Conservation (phyloP, 2,113 vertebrate genomes). For the Cettia cetti region DNA sequence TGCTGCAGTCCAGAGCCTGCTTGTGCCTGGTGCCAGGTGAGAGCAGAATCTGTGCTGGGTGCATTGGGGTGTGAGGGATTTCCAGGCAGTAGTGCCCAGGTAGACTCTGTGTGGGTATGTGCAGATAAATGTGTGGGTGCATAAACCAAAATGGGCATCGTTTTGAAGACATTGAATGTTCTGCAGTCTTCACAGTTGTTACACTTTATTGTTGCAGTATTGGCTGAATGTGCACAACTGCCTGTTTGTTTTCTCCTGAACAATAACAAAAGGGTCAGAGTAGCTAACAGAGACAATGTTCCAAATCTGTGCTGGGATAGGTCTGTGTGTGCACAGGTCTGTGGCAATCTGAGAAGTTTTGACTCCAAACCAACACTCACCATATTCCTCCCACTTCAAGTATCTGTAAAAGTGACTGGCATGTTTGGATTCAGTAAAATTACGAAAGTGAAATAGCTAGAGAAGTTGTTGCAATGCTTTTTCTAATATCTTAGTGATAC, state of each 20-base stretch:
- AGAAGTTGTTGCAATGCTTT: constrained; percentile 18
- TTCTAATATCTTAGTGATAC: neutral
- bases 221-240: neutral
- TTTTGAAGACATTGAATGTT: neutral
- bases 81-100: neutral
- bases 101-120: neutral
- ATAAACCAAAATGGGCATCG: neutral
- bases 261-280: neutral
- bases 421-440: neutral
- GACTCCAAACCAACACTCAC: neutral
- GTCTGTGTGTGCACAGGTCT: neutral
- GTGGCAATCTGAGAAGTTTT: neutral
- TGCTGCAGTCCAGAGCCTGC: neutral
- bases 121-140: neutral
- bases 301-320: neutral
- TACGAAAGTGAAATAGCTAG: neutral
- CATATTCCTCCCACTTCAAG: neutral
- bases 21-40: neutral
- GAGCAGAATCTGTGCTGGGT: neutral
- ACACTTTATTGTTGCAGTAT: neutral
- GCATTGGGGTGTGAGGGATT: neutral
- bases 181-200: neutral
- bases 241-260: neutral
- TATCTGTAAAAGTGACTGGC: neutral
- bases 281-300: neutral